These are phyloP conservation scores for Drosophila multiciliata DNA, from an alignment of 2,888 invertebrate genomes.

Conservation along the genomic window DNA sequence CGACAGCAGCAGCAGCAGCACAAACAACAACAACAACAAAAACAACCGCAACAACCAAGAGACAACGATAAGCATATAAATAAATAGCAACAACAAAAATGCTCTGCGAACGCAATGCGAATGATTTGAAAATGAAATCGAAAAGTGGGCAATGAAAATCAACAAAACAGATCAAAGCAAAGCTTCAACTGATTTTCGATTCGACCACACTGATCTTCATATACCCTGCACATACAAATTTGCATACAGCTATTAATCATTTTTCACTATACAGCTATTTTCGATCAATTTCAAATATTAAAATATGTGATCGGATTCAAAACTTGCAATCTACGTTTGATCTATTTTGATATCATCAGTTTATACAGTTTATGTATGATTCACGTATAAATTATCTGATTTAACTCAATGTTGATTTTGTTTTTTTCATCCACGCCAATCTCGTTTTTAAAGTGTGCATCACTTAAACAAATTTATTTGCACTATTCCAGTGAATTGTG, in stretches of 20 bases:
- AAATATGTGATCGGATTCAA: no score
- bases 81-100: slow-evolving; percentile 12
- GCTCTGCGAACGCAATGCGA: slow-evolving; percentile 49
- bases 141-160: slow-evolving; percentile 32
- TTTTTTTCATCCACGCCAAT: neutral
- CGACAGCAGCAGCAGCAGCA: neutral
- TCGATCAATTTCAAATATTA: no score
- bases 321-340: neutral
- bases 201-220: neutral
- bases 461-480: slow-evolving; percentile 11
- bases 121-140: slow-evolving; percentile 54
- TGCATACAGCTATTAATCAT: neutral
- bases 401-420: neutral
- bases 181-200: slow-evolving; percentile 14
- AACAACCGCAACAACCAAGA: neutral
- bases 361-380: neutral
- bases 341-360: neutral
- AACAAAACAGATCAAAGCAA: slow-evolving; percentile 21
- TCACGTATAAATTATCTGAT: slow-evolving; percentile 1
- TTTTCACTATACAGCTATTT: neutral
- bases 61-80: neutral
- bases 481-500: neutral
- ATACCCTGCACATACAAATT: slow-evolving; percentile 6
- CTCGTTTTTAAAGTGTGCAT: slow-evolving; percentile 6
- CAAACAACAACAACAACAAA: neutral